Conservation (phyloP, 2,113 vertebrate species). For the Chloebia gouldiae region DNA sequence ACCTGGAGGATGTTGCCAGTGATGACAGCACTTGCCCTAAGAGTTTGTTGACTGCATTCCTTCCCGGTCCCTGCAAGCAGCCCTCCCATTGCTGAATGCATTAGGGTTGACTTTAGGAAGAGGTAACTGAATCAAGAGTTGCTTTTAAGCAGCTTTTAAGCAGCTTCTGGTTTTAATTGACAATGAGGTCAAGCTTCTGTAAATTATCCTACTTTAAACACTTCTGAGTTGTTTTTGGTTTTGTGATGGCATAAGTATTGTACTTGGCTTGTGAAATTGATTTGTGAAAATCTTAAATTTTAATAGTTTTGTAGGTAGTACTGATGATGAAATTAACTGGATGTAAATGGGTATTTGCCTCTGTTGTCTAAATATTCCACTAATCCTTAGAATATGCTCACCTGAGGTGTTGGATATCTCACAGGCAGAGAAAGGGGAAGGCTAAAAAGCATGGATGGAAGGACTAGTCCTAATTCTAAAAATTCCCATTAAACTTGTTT, state of each 20-base stretch:
- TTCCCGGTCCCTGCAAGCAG: not conserved
- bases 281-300: not conserved
- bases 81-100: fast-evolving
- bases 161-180: not conserved
- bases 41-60: not conserved
- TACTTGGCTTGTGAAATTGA: not conserved
- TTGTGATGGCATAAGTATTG: not conserved
- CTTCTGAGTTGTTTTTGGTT: not conserved
- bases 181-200: not conserved
- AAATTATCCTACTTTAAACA: not conserved
- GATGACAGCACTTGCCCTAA: not conserved
- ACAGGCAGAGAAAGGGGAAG: not conserved
- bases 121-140: not conserved
- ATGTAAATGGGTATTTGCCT: not conserved
- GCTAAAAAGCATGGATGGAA: not conserved
- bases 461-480: not conserved
- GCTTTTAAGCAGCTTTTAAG: not conserved
- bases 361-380: not conserved
- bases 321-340: not conserved
- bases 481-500: not conserved
- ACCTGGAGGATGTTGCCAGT: not conserved
- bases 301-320: not conserved
- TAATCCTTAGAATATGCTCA: not conserved
- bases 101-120: not conserved
- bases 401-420: not conserved